Evolutionary conservation across 1,140 invertebrate genomes (phyloP), one percentile per base, ranked within the genome.

Genomic region (Anthonomus grandis): DNA sequence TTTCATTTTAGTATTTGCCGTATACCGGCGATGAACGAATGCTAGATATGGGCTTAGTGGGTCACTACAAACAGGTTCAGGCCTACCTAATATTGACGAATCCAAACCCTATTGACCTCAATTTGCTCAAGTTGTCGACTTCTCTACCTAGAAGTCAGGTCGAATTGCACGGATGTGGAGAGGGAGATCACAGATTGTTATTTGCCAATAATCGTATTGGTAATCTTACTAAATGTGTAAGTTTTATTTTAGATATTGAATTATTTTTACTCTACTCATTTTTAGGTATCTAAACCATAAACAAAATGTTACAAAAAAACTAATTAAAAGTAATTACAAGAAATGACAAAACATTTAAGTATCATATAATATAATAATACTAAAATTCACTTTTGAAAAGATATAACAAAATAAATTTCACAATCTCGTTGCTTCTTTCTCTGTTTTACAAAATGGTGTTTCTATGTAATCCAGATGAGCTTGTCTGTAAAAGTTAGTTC

Each of bases 1-100:
- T 25, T 56, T 48, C 48, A 39, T 63, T 67, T 55, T 45, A 79
- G 75, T 72, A 78, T 48, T 74, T 81, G 51, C 77, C 77, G 9
- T 75, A 72, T 9, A 75, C 75, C 53, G 73, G 70, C 25, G 74
- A 79, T 39, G 76, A 73, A 46, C 77, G 84, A 67, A 78, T 80
- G 46, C 76, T 91, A 62, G 85, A 90, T 74, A 85, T 91, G 72
- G 89, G 89, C 10, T 81, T 85, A 9, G 76, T 91, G n/a, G 83
- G 86, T 27, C 81, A 84, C 51, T 80, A 81, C 6, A 83, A 84
- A 27, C 78, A 79, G 46, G 82, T 84, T 58, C 81, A 84, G 60
- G 79, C 86, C 24, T 80, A 83, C 60, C 87, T 90, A 74, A 83
- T 84, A 21, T 65, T 91, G n/a, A 75, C 84, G 53, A 91, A 91